A percentile compares a stretch with the other conserved stretches of the same genome.
These are phyloP conservation scores for Todiramphus chloris DNA, from an alignment of 2,113 vertebrate species.

Conservation along the genomic window DNA sequence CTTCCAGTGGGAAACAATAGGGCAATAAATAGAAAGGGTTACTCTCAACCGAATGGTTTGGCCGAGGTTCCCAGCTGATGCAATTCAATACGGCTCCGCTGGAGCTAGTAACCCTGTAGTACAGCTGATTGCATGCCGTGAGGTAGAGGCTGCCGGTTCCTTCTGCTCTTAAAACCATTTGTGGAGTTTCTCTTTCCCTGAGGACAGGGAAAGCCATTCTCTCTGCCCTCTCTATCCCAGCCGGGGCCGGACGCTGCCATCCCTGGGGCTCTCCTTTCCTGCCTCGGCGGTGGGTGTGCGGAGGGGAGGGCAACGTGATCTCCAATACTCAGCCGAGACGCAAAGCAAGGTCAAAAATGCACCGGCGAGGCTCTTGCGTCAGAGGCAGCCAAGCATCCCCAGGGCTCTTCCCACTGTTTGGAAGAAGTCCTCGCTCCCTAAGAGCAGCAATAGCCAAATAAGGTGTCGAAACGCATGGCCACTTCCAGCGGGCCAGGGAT, in stretches of 20 bases:
- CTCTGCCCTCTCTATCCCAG: background rate
- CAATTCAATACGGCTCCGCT: background rate
- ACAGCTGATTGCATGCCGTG: background rate
- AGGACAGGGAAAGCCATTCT: background rate
- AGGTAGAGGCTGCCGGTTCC: background rate
- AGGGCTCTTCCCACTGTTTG: slow-evolving; percentile 71
- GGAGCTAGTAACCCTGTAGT: background rate
- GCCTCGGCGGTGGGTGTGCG: background rate
- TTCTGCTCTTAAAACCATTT: background rate
- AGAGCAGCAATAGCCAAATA: slow-evolving; percentile 79
- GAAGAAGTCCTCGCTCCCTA: slow-evolving; percentile 39
- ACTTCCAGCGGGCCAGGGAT: slow-evolving; percentile 54
- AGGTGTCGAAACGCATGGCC: slow-evolving; percentile 67
- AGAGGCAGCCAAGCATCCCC: slow-evolving; percentile 70
- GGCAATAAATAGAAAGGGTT: slow-evolving; percentile 53
- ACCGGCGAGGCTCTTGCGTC: slow-evolving; percentile 68
- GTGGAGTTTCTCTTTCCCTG: background rate
- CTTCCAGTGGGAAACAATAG: slow-evolving; percentile 20
- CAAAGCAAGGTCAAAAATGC: slow-evolving; percentile 51
- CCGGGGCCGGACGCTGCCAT: background rate
- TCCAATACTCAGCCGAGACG: background rate
- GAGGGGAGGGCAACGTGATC: background rate
- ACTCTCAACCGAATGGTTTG: background rate
- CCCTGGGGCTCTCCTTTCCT: background rate
- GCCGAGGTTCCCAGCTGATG: slow-evolving; percentile 43